Base-by-base conservation (phyloP, 2,888 invertebrate genomes). In the Drosophila neonasuta region DNA sequence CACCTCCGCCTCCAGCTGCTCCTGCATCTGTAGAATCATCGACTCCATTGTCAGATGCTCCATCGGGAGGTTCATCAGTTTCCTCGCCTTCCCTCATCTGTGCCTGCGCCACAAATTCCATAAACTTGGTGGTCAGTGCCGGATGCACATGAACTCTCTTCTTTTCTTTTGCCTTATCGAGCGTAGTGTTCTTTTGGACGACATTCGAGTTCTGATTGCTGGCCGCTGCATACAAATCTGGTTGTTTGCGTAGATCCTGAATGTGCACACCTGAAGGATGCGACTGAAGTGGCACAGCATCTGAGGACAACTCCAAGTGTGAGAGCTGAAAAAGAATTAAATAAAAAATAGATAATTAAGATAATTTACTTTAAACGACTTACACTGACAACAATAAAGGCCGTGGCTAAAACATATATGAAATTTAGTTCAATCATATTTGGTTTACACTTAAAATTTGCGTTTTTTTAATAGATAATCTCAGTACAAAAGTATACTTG, bases 401-500 rank as follows among this genome's bases (percentile, higher is more conserved):
- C 36, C 9, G 66, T 15, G 9, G 13, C 55, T 30, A 62, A 7
- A 7, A 73, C 8, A 41, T 15, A 56, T 24, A 61, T 0, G 6
- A 61, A 54, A 54, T 68, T 58, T 68, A 44, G 10, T 11, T 29
- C 20, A 11, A 54, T 17, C 74, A 71, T 71, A 51, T 55, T 36
- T 48, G 24, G n/a, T 41, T 66, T 39, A 20, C 45, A 56, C 56
- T 7, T 24, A 3, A 36, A 56, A 56, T 56, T 56, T 56, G 11
- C 24, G n/a, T 0, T 10, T 32, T 44, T 54, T 9, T 32, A 17
- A n/a, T 17, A n/a, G 5, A 2, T n/a, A 17, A 54, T 15, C 32
- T 54, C 20, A 6, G 13, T 4, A n/a, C 6, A 34, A 20, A n/a
- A n/a, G 9, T 13, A 48, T 15, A 6, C 13, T 24, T 7, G 4